These are phyloP conservation scores for Lasiurus borealis DNA, from an alignment of 2,113 vertebrate genomes.

Conservation along the genomic window DNA sequence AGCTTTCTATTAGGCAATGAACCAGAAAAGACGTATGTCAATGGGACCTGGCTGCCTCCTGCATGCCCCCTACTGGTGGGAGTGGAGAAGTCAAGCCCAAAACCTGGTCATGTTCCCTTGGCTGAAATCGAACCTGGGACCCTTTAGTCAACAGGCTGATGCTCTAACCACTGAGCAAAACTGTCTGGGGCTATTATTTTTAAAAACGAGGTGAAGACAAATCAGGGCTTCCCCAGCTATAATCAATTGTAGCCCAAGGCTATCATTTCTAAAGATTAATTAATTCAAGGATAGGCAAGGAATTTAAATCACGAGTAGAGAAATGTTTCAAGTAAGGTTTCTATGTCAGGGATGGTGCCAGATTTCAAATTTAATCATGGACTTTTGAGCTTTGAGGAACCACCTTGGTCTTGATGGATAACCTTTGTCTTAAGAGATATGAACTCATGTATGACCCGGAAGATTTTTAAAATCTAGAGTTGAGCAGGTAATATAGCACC, in stretches of 20 bases:
- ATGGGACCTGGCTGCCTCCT: background rate
- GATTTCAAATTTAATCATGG: background rate
- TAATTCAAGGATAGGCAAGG: background rate
- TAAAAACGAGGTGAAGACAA: background rate
- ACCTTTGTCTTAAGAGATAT: background rate
- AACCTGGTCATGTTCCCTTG: no score
- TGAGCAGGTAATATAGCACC: background rate
- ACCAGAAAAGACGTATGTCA: background rate
- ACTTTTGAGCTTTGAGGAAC: background rate
- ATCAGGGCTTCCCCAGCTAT: background rate
- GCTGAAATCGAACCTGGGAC: no score
- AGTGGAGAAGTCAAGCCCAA: no score
- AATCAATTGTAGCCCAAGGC: background rate
- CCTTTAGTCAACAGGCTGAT: no score
- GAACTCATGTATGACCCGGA: background rate
- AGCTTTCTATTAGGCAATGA: background rate
- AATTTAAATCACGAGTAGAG: background rate
- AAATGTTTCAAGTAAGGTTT: background rate
- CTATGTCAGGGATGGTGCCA: background rate
- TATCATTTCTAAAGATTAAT: background rate
- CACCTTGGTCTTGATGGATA: background rate
- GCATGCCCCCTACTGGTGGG: no score
- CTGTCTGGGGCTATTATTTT: background rate
- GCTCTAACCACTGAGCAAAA: no score
- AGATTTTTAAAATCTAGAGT: slow-evolving; percentile 16